phyloP scores from a whole-genome alignment of 2,113 vertebrate genomes.

The Euleptes europaea region DNA sequence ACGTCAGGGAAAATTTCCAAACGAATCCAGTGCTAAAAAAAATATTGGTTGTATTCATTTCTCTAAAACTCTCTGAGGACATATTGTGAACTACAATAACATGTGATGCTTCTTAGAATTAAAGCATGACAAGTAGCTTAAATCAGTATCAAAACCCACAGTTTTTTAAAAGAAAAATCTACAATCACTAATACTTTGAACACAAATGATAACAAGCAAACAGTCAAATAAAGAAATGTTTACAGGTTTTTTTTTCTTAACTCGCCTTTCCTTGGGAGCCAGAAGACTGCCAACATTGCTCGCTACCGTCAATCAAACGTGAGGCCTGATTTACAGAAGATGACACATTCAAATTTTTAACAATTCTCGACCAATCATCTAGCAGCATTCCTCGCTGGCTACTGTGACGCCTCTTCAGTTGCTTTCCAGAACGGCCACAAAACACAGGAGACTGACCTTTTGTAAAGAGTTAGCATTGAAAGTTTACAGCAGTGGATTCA shows the following conservation, averaged over 20 bases:
- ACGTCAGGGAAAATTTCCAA: slow-evolving; percentile 96
- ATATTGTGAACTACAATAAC: background rate
- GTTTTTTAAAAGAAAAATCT: background rate
- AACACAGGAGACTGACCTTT: slow-evolving; percentile 90
- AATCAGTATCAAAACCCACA: background rate
- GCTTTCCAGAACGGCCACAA: slow-evolving; percentile 94
- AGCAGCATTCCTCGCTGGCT: slow-evolving; percentile 92
- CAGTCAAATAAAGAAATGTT: background rate
- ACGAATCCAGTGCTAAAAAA: slow-evolving; percentile 94
- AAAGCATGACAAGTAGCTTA: background rate
- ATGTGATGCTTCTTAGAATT: background rate
- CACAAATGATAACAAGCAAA: rapidly evolving
- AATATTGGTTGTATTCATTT: slow-evolving; percentile 13
- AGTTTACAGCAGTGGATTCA: background rate
- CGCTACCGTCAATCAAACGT: slow-evolving; percentile 90
- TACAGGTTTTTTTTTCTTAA: background rate
- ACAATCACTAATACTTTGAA: background rate
- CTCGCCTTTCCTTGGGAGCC: slow-evolving; percentile 96
- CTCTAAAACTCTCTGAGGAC: background rate
- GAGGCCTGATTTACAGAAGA: slow-evolving; percentile 94
- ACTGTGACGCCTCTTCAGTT: slow-evolving; percentile 89
- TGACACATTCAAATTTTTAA: slow-evolving; percentile 91
- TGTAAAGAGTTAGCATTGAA: background rate
- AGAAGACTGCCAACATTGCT: slow-evolving; percentile 98
- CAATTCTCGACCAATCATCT: slow-evolving; percentile 95